Evolutionary conservation across 2,113 vertebrate genomes (phyloP), one percentile per base, ranked within the genome.

Genomic region (Hyperopisus bebe): DNA sequence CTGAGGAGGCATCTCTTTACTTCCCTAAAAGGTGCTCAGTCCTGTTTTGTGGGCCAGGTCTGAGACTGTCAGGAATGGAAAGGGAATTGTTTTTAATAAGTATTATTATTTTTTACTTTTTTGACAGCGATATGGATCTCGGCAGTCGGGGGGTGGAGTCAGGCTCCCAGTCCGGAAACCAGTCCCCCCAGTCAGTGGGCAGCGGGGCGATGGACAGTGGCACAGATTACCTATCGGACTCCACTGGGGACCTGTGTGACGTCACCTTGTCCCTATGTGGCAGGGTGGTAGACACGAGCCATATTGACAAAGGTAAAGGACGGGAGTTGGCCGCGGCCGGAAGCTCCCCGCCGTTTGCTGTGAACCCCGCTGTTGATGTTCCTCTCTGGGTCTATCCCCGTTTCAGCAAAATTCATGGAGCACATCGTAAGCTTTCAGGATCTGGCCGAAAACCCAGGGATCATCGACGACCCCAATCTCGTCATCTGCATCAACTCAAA

Each of bases 401-500:
- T 21, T 84, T 88, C 94, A 98, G 98, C 97, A 90, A 97, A 95
- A 91, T 99, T 99, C 90, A 90, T 91, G 94, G 94, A 97, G 93
- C 96, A 98, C 90, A 53, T 96, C 2, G 93, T 99, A 89, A 97
- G 96, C 53, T 99, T 97, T 91, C 95, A 97, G 91, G 96, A 99
- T 89, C 96, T 99, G 90, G 93, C 92, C 90, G 95, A 94, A 91
- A 99, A 98, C 89, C 98, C 98, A 13, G 96, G 96, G 92, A 95
- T 99, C 48, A 89, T 99, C 1, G 96, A 98, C 13, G 97, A 99
- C 91, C 98, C 97, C 0, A 98, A 96, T 92, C 95, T 99, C 3
- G 98, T 99, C 91, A 95, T 99, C 90, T 96, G 97, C 94, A 96
- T 99, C 92, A 96, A 98, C 88, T 94, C 97, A 62, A 97, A 98